Base-by-base conservation (phyloP, 2,113 vertebrate species). In the Megaceryle maxima region DNA sequence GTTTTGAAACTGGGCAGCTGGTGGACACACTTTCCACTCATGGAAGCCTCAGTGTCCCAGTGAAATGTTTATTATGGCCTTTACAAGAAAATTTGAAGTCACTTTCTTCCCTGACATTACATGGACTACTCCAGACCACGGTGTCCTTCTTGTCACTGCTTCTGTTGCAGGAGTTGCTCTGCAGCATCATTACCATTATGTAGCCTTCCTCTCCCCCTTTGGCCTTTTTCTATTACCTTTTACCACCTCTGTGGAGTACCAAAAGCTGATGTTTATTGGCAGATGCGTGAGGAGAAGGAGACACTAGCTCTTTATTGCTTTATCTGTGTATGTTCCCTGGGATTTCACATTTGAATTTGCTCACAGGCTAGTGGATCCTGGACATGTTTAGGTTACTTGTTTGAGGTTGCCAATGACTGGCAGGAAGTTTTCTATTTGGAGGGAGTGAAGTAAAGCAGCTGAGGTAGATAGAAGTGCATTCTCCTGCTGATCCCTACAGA, bases 251-350 rank as follows among this genome's bases (percentile, higher is more conserved):
- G 31, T 4, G 5, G 39, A 19, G 50, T 66, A 44, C 33, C 56
- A 69, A 77, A 73, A 39, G 7, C 7, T 51, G 31, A 2, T 59
- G 46, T 15, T 51, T 81, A 14, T 31, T 51, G 33, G 8, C 29
- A 53, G 29, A 19, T 29, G 6, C 11, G 3, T 8, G 13, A 63
- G 56, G 37, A 88, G n/a, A 8, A 55, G 50, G 39, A 48, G 37
- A 19, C 50, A 19, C 5, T 53, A 10, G 26, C 22, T 48, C 19
- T 83, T 28, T 64, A 0, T 44, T 64, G 28, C 46, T 24, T 83
- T 68, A 28, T 76, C 24, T 35, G 8, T 0, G 0, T 2, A 0
- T n/a, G 3, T 80, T 89, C 28, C 8, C 28, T 43, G n/a, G 37
- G 24, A 6, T 50, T 76, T 72, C 72, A 17, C 22, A 10, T 33